phyloP scores from a whole-genome alignment of 1,140 invertebrate species.

The Trypoxylus dichotomus region DNA sequence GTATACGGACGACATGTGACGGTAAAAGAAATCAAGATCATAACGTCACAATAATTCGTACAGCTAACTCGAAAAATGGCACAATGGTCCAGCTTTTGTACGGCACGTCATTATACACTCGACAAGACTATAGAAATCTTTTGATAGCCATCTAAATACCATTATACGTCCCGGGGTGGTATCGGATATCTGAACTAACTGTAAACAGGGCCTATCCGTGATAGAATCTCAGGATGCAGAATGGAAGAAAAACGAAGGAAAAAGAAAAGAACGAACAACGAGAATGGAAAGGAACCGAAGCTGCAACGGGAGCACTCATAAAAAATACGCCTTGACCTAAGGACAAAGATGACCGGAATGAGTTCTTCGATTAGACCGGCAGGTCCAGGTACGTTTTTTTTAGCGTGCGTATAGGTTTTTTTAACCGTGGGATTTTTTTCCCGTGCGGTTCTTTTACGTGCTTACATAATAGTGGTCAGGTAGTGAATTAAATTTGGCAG shows the following conservation, averaged over 20 bases:
- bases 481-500: conserved; percentile 39
- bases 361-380: conserved; percentile 31
- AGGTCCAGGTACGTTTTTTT: conserved; percentile 40
- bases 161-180: conserved; percentile 41
- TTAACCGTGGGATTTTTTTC: conserved; percentile 41
- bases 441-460: not conserved
- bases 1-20: not conserved
- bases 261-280: not conserved
- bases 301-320: not conserved
- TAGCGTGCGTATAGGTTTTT: conserved; percentile 31
- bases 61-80: not conserved
- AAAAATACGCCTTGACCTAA: conserved; percentile 43
- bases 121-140: conserved; percentile 44
- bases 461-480: conserved; percentile 35
- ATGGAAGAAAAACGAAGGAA: conserved; percentile 30
- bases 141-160: conserved; percentile 40
- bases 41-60: conserved; percentile 13
- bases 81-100: conserved; percentile 33
- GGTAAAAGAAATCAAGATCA: not conserved
- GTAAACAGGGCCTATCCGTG: conserved; percentile 42
- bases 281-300: not conserved
- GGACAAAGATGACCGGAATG: conserved; percentile 41
- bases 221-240: conserved; percentile 37
- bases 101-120: conserved; percentile 42
- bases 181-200: conserved; percentile 45